A percentile compares a stretch with the other conserved stretches of the same genome.
These are phyloP conservation scores for Gopherus flavomarginatus DNA, from an alignment of 2,113 vertebrate species.

Conservation along the genomic window DNA sequence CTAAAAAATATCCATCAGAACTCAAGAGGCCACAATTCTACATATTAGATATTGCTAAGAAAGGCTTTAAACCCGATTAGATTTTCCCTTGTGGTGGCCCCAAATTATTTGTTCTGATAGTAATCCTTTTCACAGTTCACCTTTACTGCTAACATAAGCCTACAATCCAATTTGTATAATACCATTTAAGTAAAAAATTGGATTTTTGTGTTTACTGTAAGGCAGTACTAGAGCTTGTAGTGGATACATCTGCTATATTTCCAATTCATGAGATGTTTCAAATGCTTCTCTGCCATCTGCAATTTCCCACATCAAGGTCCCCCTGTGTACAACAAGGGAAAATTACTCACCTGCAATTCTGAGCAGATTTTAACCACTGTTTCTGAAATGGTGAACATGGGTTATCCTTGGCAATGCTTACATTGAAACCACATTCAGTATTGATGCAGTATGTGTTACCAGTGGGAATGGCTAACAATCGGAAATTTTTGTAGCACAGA, in stretches of 20 bases:
- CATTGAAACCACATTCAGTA: not conserved
- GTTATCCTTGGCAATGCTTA: not conserved
- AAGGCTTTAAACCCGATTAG: not conserved
- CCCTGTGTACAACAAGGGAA: not conserved
- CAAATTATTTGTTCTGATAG: not conserved
- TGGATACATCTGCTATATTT: not conserved
- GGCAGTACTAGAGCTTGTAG: not conserved
- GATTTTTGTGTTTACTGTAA: not conserved
- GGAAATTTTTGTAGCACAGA: not conserved
- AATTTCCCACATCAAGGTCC: not conserved
- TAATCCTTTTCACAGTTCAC: not conserved
- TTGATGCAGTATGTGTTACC: not conserved
- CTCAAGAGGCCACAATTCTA: slow-evolving; percentile 7
- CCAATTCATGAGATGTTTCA: not conserved
- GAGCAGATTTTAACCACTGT: not conserved
- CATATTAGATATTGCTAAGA: not conserved
- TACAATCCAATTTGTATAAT: not conserved
- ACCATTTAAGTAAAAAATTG: not conserved
- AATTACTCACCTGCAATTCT: not conserved
- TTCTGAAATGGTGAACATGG: not conserved
- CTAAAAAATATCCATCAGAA: not conserved
- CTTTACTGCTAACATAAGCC: not conserved
- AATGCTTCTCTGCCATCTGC: not conserved
- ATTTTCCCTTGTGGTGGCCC: not conserved
- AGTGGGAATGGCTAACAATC: not conserved